Evolutionary conservation across 2,113 vertebrate species (phyloP), one percentile per base, ranked within the genome.

Genomic region (Callipepla californica): DNA sequence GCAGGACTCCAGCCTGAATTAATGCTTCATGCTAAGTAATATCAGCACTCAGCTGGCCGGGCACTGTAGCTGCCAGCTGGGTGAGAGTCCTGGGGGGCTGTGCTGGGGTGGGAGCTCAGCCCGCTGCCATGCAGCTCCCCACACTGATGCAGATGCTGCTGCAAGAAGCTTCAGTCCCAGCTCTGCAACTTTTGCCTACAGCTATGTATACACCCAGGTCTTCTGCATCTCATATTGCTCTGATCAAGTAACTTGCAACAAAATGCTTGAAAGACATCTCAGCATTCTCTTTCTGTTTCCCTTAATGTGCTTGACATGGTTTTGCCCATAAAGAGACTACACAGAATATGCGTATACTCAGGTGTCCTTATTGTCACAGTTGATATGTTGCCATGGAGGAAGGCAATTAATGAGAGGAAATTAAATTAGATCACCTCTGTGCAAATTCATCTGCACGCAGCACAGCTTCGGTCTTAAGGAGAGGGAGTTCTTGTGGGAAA

Each of bases 321-420:
- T 85, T 81, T 5, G 15, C 61, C 85, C 47, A 6, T 72, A 50
- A 94, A 92, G 82, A 85, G 76, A 9, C 38, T 47, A 74, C 66
- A 58, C 44, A 80, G 85, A 83, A 42, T 92, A 58, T 58, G 85
- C 83, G 94, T 94, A 90, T 93, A 91, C 92, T 96, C 89, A 90
- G 94, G 95, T 96, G 93, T 92, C 89, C 95, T 91, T 89, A 93
- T 96, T 94, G 93, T 96, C 90, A 86, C 92, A 90, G 93, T 74
- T 96, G 92, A 96, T 91, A 92, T 84, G 97, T 97, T 97, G 94
- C 97, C 94, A 96, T 97, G 95, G 96, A 96, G 90, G 95, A 87
- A 96, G 50, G 85, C 91, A 94, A 85, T 97, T 96, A 96, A 97
- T 96, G 93, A 95, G 84, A 94, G 94, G 92, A 96, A 96, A 97